Evolutionary conservation across 2,113 vertebrate genomes (phyloP).

Genomic region (Ailurus styani): DNA sequence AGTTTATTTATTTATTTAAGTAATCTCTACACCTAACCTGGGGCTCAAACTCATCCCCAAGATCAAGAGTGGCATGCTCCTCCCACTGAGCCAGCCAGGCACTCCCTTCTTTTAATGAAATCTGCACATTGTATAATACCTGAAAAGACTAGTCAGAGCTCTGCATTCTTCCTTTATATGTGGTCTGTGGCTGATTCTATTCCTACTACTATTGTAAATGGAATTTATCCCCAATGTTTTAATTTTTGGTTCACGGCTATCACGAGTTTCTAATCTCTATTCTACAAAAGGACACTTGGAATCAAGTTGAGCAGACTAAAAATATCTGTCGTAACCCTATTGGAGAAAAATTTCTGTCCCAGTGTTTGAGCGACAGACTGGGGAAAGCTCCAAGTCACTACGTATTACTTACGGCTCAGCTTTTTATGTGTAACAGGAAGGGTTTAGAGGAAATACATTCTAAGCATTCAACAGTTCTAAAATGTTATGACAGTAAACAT

Average conservation of each 20-base stretch:
- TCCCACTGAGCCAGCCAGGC: background rate
- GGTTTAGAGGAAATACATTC: background rate
- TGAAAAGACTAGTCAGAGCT: background rate
- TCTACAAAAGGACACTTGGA: background rate
- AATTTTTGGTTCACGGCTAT: background rate
- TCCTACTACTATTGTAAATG: background rate
- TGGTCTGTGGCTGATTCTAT: background rate
- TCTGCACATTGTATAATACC: background rate
- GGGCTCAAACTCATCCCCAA: background rate
- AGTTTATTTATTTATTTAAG: background rate
- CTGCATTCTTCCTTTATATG: background rate
- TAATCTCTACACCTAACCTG: background rate
- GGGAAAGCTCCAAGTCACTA: background rate
- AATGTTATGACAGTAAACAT: background rate
- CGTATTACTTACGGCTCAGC: background rate
- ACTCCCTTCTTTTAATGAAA: background rate
- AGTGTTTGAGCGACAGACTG: background rate
- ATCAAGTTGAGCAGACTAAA: background rate
- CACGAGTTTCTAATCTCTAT: background rate
- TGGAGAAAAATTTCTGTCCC: background rate
- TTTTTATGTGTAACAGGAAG: too few species aligned
- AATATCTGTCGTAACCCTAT: background rate
- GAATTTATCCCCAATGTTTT: background rate
- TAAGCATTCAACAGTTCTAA: background rate
- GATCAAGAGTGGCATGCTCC: background rate